Percentiles rank a stretch among this genome's conserved stretches.
phyloP scores from a whole-genome alignment of 2,888 invertebrate species.

The Eupithecia subfuscata region DNA sequence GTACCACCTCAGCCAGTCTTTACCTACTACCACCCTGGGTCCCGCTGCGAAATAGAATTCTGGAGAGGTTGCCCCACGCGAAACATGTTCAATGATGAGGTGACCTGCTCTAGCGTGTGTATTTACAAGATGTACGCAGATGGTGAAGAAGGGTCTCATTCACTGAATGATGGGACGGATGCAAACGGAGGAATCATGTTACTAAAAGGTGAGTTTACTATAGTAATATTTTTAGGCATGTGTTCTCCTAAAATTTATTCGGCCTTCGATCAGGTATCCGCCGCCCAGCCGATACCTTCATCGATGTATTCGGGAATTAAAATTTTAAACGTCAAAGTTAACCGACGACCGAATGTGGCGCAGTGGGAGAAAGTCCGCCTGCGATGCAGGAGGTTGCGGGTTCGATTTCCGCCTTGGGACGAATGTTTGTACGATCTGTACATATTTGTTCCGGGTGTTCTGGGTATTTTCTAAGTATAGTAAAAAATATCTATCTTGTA shows the following conservation, averaged over 20 bases:
- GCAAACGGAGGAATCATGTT: neutral
- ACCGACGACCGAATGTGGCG: neutral
- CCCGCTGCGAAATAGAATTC: slow-evolving; percentile 63
- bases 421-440: no score
- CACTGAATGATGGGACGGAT: neutral
- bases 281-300: no score
- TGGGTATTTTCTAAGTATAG: no score
- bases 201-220: neutral
- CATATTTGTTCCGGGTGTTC: no score
- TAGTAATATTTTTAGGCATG: neutral
- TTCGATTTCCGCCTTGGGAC: no score
- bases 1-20: slow-evolving; percentile 55
- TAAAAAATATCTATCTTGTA: no score
- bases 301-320: no score
- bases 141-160: neutral
- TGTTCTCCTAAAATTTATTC: neutral
- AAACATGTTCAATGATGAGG: slow-evolving; percentile 63
- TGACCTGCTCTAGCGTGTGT: slow-evolving; percentile 58
- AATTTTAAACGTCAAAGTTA: neutral
- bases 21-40: slow-evolving; percentile 67
- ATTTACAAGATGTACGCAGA: slow-evolving; percentile 45
- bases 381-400: no score
- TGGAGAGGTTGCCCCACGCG: slow-evolving; percentile 70
- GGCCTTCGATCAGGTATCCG: no score
- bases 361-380: no score